Evolutionary conservation across 2,797 vertebrate species (phyloP).

Genomic region (Peromyscus aztecus): DNA sequence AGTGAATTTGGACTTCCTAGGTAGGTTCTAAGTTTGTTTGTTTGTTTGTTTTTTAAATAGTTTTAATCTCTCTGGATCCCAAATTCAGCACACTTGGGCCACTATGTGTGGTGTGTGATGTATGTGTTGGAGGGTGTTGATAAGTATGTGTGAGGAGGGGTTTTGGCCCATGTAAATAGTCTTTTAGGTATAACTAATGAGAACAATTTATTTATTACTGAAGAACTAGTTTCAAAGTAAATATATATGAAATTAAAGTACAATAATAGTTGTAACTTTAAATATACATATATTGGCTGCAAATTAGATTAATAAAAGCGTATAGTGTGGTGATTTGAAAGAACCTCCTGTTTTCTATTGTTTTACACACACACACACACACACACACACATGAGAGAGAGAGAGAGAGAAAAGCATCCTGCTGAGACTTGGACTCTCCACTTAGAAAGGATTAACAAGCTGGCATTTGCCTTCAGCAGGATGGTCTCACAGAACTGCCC

Average conservation of each 20-base stretch:
- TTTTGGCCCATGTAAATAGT: not conserved
- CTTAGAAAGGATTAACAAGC: slow-evolving; percentile 56
- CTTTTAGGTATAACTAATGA: not conserved
- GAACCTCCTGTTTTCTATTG: not conserved
- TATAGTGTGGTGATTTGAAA: not conserved
- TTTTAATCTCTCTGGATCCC: not conserved
- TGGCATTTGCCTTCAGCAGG: slow-evolving; percentile 40
- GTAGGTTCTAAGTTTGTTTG: not conserved
- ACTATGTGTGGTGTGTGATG: not conserved
- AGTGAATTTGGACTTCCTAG: not conserved
- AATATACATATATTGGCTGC: not conserved
- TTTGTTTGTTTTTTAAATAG: not conserved
- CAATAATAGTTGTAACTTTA: not conserved
- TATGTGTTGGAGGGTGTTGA: rapidly evolving
- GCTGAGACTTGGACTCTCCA: slow-evolving; percentile 39
- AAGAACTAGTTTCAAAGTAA: slow-evolving; percentile 30
- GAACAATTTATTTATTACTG: not conserved
- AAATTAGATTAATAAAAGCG: slow-evolving; percentile 43
- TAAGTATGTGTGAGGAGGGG: not conserved
- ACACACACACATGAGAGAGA: not conserved
- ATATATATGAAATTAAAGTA: slow-evolving; percentile 1
- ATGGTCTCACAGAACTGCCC: slow-evolving; percentile 44
- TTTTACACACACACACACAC: not conserved
- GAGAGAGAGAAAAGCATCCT: not conserved
- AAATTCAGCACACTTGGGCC: not conserved